Base-by-base conservation (phyloP, 2,888 invertebrate genomes). In the Acrocera orbiculus region DNA sequence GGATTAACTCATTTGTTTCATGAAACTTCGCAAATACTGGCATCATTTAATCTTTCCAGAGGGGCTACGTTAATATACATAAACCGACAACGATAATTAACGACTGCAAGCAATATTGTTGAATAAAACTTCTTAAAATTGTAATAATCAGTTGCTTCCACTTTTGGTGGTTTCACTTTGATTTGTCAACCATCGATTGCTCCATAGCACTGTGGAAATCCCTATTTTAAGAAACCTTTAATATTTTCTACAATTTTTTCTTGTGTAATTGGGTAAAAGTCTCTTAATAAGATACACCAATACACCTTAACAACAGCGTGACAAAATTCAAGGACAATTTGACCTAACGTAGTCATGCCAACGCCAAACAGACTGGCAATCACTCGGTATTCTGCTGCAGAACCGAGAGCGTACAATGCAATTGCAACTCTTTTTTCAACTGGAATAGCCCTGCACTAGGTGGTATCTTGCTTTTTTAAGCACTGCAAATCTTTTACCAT, bases 381-480 rank as follows among this genome's bases (percentile, higher is more conserved):
- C 14, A 22, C 20, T 22, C 30, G 19, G n/a, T 30, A 30, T 10
- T 30, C 30, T 30, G 30, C 30, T 30, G 30, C 19, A 5, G 30
- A 20, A 5, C 30, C 30, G 4, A 30, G 30, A 5, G 30, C 30
- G 20, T 30, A 30, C 14, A 20, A 22, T 4, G 6, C 8, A 8
- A 22, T 22, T 14, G 25, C 11, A 10, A 25, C 13, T 10, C 25
- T 25, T 25, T 25, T 25, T 25, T 11, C 8, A 11, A 25, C 13
- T 6, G 25, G 25, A 9, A 25, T 25, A 4, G 25, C 6, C 10
- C 13, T 14, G 5, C 25, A 14, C 11, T 9, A 27, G 5, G 11
- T 7, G 5, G 14, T 25, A 16, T 27, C 25, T 9, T 5, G 5
- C 13, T 25, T 25, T 22, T 22, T 22, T 10, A 22, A 9, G 4